Evolutionary conservation across 2,113 vertebrate species (phyloP).

Genomic region (Atrichornis clamosus): DNA sequence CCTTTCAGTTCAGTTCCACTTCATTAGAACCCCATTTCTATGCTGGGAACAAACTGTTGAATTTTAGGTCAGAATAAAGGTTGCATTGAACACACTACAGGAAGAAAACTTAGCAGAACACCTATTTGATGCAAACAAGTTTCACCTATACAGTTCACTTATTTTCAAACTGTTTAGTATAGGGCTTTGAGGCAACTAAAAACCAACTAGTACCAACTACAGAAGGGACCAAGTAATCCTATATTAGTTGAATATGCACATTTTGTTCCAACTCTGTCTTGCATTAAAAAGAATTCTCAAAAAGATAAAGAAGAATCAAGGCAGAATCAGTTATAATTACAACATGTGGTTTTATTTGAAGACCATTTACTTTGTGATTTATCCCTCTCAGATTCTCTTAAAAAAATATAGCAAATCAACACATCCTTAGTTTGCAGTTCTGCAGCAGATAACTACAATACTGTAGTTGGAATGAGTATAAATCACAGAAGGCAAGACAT

Average conservation of each 20-base stretch:
- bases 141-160: not conserved
- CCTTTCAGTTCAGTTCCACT: not conserved
- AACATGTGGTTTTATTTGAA: not conserved
- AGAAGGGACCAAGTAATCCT: not conserved
- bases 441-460: not conserved
- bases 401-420: not conserved
- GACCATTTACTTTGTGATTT: not conserved
- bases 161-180: not conserved
- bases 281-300: not conserved
- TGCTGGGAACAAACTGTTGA: not conserved
- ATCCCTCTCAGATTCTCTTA: not conserved
- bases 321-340: not conserved
- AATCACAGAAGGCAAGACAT: not conserved
- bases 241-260: fast-evolving
- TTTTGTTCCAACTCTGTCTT: not conserved
- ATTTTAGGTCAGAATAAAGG: not conserved
- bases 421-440: not conserved
- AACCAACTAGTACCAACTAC: not conserved
- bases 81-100: not conserved
- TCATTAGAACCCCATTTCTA: not conserved
- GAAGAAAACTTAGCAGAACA: not conserved
- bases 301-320: not conserved
- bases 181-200: not conserved
- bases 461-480: not conserved
- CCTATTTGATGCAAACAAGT: not conserved